A percentile compares a stretch with the other conserved stretches of the same genome.
Conservation (phyloP, 2,888 invertebrate genomes). For the Heliconius hortense region DNA sequence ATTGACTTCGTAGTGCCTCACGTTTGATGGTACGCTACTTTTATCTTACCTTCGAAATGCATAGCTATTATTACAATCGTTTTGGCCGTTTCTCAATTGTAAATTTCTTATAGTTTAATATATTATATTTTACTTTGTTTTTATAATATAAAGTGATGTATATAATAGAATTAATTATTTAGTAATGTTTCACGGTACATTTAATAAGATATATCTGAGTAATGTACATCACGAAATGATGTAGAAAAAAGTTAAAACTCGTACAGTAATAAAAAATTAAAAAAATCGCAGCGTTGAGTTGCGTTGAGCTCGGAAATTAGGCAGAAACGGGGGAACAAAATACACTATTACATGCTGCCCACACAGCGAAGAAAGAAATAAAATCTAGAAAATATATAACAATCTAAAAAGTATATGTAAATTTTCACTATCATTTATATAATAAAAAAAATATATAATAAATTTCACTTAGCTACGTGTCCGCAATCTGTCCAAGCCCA, state of each 20-base stretch:
- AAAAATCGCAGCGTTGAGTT: too few species aligned
- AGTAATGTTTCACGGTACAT: not conserved
- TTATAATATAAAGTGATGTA: not conserved
- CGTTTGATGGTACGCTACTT: conserved; percentile 54
- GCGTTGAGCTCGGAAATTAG: too few species aligned
- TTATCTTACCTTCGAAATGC: conserved; percentile 58
- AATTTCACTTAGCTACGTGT: not conserved
- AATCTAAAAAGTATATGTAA: too few species aligned
- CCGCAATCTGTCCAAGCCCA: not conserved
- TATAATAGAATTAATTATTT: too few species aligned
- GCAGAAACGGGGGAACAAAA: too few species aligned
- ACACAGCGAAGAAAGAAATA: too few species aligned
- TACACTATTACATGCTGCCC: too few species aligned
- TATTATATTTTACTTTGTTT: conserved; percentile 44
- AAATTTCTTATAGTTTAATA: conserved; percentile 45
- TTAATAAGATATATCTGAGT: not conserved
- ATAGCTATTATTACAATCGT: conserved; percentile 52
- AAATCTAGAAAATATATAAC: too few species aligned
- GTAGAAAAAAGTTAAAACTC: not conserved
- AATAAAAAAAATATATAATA: not conserved
- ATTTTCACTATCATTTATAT: too few species aligned
- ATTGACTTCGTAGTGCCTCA: conserved; percentile 51
- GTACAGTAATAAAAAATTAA: too few species aligned
- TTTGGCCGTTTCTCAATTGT: conserved; percentile 31
- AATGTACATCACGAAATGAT: not conserved